These are phyloP conservation scores for Chiloscyllium punctatum DNA, from an alignment of 2,797 vertebrate genomes.

Conservation along the genomic window DNA sequence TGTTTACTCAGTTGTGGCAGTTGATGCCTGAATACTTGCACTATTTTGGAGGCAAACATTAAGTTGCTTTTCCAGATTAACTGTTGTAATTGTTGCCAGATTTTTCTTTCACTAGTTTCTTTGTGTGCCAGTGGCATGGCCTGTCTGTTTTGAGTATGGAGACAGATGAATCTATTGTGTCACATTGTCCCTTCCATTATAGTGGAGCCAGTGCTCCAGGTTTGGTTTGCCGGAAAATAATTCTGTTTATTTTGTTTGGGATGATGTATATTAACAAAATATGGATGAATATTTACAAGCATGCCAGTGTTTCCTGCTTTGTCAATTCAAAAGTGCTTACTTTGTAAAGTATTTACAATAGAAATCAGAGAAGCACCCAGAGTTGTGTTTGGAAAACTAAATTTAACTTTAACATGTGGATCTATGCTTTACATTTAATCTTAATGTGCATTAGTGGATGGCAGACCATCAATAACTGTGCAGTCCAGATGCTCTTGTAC, in stretches of 20 bases:
- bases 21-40: background rate
- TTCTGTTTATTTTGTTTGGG: constrained; percentile 63
- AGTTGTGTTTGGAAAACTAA: background rate
- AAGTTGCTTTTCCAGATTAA: background rate
- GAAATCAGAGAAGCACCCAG: background rate
- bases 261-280: constrained; percentile 49
- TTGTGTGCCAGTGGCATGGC: background rate
- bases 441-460: background rate
- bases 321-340: background rate
- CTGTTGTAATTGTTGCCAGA: constrained; percentile 31
- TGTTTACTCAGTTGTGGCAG: background rate
- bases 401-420: background rate
- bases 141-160: background rate
- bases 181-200: background rate
- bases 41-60: constrained; percentile 18
- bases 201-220: background rate
- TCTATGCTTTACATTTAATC: background rate
- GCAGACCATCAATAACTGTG: background rate
- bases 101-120: constrained; percentile 28
- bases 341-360: background rate
- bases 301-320: background rate
- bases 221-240: constrained; percentile 36
- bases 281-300: background rate
- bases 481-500: background rate
- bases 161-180: constrained; percentile 30